Conservation (phyloP, 2,888 invertebrate genomes). For the Epinotia brunnichana region DNA sequence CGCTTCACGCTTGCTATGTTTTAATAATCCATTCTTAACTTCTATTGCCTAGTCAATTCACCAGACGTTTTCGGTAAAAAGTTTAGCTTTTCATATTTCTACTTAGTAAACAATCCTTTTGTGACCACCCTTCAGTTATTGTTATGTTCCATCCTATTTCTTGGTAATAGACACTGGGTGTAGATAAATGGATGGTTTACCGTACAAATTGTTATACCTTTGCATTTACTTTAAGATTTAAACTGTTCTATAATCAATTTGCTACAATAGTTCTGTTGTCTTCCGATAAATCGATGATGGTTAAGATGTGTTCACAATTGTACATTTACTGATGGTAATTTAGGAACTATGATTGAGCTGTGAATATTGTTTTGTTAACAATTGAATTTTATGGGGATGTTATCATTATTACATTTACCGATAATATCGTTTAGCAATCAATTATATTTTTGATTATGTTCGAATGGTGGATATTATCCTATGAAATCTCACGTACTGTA, state of each 20-base stretch:
- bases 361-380: constrained; percentile 34
- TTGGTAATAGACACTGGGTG: background rate
- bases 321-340: background rate
- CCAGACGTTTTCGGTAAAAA: background rate
- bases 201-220: background rate
- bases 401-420: constrained; percentile 18
- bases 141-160: background rate
- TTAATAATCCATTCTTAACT: background rate
- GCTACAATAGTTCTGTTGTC: constrained; percentile 24
- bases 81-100: background rate
- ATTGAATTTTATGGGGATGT: constrained; percentile 35
- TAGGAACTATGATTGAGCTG: constrained; percentile 27
- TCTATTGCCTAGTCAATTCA: background rate
- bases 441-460: background rate
- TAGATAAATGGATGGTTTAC: background rate
- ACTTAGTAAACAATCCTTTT: background rate
- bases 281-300: constrained; percentile 18
- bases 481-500: background rate
- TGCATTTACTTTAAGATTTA: constrained; percentile 30
- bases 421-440: background rate
- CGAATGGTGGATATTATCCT: constrained; percentile 10
- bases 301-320: constrained; percentile 21
- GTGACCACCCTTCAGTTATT: background rate
- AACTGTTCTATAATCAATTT: constrained; percentile 4
- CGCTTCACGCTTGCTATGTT: background rate